Conservation (phyloP, 2,888 invertebrate species). For the Sphaeridia pumilis region DNA sequence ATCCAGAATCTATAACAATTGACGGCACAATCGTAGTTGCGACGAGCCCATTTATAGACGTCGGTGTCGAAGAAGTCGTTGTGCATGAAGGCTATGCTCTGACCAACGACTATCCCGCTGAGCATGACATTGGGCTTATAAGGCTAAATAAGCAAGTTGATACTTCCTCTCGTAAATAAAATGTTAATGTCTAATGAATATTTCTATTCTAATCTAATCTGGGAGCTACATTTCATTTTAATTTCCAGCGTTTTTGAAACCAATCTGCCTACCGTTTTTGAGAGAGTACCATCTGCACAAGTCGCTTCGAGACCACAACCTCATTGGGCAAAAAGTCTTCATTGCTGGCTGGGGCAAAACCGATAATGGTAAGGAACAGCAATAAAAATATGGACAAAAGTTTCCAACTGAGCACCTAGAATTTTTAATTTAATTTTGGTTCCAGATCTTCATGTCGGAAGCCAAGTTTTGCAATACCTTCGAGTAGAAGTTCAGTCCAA, state of each 20-base stretch:
- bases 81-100: constrained; percentile 5
- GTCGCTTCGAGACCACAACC: constrained; percentile 10
- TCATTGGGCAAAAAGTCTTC: constrained; percentile 5
- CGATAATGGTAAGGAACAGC: constrained; percentile 14
- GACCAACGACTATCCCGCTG: not conserved
- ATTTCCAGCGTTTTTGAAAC: constrained; percentile 25
- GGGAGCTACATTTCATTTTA: not conserved
- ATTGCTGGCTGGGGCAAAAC: constrained; percentile 37
- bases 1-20: constrained; percentile 12
- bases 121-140: constrained; percentile 50
- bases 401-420: not conserved
- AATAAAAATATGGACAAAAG: not conserved
- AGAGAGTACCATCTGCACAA: constrained; percentile 21
- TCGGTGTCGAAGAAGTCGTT: constrained; percentile 2
- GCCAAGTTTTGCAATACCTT: constrained; percentile 23
- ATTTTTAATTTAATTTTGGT: not conserved
- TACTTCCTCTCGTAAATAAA: constrained; percentile 7
- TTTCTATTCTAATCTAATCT: not conserved
- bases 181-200: not conserved
- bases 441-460: constrained; percentile 16
- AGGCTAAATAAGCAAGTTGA: constrained; percentile 43
- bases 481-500: constrained; percentile 23
- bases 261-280: constrained; percentile 31
- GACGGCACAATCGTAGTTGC: constrained; percentile 1
- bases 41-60: constrained; percentile 6